Percentiles rank a stretch among this genome's conserved stretches.
Conservation (phyloP, 30 jellyfish, hydroid and myxozoan genomes). For the Rhopilema esculentum region DNA sequence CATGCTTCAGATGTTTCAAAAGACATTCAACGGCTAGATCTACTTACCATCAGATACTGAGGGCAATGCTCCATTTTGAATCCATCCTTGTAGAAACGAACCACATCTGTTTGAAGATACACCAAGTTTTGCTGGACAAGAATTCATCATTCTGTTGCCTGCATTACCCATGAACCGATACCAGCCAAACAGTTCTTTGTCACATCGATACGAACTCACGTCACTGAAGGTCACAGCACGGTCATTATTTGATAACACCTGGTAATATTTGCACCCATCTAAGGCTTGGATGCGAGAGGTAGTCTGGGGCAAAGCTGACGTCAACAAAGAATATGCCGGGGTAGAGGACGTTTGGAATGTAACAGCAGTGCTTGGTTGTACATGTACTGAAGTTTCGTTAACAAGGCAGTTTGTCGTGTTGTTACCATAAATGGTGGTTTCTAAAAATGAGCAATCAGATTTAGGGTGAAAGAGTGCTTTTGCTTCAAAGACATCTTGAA, state of each 20-base stretch:
- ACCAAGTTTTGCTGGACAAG: slow-evolving; percentile 25
- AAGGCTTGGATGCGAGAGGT: slow-evolving; percentile 8
- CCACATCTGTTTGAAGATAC: slow-evolving; percentile 66
- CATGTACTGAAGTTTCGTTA: neutral
- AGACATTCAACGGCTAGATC: too few species aligned
- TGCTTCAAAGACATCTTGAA: too few species aligned
- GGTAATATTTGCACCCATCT: slow-evolving; percentile 45
- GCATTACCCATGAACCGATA: slow-evolving; percentile 49
- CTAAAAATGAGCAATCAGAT: neutral
- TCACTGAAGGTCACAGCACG: slow-evolving; percentile 5
- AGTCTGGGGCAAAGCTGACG: slow-evolving; percentile 3
- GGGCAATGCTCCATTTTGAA: slow-evolving; percentile 13
- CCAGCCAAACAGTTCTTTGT: slow-evolving; percentile 40
- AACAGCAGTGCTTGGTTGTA: neutral
- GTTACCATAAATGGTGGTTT: slow-evolving; percentile 9
- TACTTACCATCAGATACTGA: slow-evolving; percentile 39
- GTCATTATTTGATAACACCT: slow-evolving; percentile 11
- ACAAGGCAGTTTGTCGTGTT: slow-evolving; percentile 9
- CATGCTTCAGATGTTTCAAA: too few species aligned
- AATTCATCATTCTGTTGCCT: slow-evolving; percentile 23
- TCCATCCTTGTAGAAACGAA: slow-evolving; percentile 70
- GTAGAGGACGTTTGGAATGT: too few species aligned
- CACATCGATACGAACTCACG: slow-evolving; percentile 39
- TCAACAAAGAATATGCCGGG: too few species aligned
- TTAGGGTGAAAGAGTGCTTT: too few species aligned